These are phyloP conservation scores for Crematogaster levior DNA, from an alignment of 2,888 invertebrate genomes.

Conservation along the genomic window DNA sequence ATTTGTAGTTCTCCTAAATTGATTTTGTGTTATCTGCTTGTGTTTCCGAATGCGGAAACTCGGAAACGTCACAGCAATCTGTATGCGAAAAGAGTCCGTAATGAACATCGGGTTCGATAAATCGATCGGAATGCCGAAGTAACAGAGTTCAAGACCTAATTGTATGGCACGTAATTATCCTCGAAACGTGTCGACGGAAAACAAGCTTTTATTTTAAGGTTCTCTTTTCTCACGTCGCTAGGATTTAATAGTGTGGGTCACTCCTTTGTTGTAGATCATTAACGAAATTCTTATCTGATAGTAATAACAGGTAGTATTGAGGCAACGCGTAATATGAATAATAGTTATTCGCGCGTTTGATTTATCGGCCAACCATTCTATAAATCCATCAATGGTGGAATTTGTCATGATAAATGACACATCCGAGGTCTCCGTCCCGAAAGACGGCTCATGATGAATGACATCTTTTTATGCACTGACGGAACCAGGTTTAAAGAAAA, in stretches of 20 bases:
- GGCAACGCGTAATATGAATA: background rate
- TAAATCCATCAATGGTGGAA: constrained; percentile 39
- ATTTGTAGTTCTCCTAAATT: constrained; percentile 13
- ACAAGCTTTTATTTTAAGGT: background rate
- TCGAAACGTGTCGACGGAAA: background rate
- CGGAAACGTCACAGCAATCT: constrained; percentile 1
- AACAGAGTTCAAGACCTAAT: background rate
- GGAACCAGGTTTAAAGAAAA: background rate
- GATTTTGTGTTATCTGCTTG: constrained; percentile 37
- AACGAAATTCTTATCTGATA: background rate
- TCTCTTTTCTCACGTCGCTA: background rate
- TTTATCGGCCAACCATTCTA: constrained; percentile 3
- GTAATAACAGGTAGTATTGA: background rate
- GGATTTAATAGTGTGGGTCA: background rate
- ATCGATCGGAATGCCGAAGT: background rate
- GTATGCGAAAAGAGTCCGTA: constrained; percentile 10
- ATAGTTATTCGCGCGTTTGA: constrained; percentile 6
- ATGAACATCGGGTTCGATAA: constrained; percentile 13
- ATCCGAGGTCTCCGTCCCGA: background rate
- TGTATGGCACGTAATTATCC: constrained; percentile 18
- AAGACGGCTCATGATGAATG: constrained; percentile 11
- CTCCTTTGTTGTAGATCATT: background rate
- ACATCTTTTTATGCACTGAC: background rate
- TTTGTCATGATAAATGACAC: constrained; percentile 35
- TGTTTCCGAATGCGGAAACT: background rate